phyloP scores from a whole-genome alignment of 2,888 invertebrate species.

The Drosophila melanosoma region DNA sequence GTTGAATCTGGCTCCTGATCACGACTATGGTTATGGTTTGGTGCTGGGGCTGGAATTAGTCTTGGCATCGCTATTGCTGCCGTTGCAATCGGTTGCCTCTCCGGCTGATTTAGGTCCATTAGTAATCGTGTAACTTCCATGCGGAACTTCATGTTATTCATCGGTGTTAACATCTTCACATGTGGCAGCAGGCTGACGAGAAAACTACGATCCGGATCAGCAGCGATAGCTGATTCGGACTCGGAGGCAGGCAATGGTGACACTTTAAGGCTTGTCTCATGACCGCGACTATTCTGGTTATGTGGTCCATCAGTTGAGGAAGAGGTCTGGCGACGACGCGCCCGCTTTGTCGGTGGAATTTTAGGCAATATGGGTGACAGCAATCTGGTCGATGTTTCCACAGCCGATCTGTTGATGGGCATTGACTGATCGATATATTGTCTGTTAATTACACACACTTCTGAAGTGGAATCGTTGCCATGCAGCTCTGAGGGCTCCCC shows the following conservation, averaged over 20 bases:
- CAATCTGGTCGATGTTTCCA: conserved; percentile 45
- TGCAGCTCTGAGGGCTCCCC: conserved; percentile 24
- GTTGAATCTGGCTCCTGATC: conserved; percentile 2
- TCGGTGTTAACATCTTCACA: conserved; percentile 57
- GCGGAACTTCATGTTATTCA: conserved; percentile 66
- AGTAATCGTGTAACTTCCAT: conserved; percentile 61
- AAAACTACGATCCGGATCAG: conserved; percentile 68
- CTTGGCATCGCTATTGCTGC: conserved; percentile 16
- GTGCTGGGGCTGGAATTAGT: conserved; percentile 31
- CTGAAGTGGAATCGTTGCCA: conserved; percentile 27
- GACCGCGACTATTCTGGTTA: conserved; percentile 10
- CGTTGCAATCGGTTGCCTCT: conserved; percentile 18
- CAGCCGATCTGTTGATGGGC: conserved; percentile 33
- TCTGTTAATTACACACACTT: conserved; percentile 25
- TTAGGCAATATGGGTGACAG: conserved; percentile 43
- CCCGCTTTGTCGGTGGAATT: conserved; percentile 43
- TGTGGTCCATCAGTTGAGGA: conserved; percentile 33
- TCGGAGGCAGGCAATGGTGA: neutral
- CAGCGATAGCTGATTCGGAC: conserved; percentile 18
- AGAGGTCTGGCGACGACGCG: conserved; percentile 32
- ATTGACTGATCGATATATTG: conserved; percentile 17
- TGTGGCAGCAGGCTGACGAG: conserved; percentile 68
- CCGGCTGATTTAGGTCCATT: conserved; percentile 62
- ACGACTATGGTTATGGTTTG: neutral
- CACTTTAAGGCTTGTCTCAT: neutral